phyloP scores from a whole-genome alignment of 2,113 vertebrate species.

The Anhinga rufa region DNA sequence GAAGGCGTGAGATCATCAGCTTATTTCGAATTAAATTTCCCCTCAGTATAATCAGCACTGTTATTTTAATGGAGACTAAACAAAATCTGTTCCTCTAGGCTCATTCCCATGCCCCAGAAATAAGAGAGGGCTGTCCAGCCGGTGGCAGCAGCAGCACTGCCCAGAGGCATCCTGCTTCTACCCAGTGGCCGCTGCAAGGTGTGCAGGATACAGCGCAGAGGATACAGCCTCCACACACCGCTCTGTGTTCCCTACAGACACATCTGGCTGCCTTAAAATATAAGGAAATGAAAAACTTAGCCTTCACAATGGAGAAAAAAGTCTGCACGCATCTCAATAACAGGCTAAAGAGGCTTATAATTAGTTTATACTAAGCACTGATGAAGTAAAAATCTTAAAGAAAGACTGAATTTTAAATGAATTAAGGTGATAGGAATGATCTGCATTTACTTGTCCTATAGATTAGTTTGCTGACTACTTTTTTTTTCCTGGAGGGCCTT shows the following conservation, averaged over 20 bases:
- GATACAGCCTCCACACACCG: background rate
- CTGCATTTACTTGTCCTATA: background rate
- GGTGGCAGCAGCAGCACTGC: background rate
- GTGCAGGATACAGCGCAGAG: too few species aligned
- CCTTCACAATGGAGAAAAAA: background rate
- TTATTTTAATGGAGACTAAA: background rate
- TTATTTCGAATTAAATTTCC: background rate
- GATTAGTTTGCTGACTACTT: background rate
- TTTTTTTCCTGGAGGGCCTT: conserved; percentile 2
- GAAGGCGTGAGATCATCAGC: background rate
- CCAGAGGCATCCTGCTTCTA: background rate
- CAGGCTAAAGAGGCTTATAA: background rate
- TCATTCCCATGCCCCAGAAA: background rate
- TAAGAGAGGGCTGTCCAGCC: background rate
- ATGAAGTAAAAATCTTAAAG: background rate
- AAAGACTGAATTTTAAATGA: background rate
- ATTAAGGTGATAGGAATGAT: background rate
- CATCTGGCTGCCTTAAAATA: background rate
- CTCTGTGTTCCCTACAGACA: background rate
- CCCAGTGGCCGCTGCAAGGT: background rate
- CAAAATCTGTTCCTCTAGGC: background rate
- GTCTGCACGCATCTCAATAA: background rate
- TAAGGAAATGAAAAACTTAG: background rate
- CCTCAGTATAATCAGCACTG: background rate
- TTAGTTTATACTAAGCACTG: background rate